Conservation (phyloP, 2,888 invertebrate species). For the Lycaena phlaeas region DNA sequence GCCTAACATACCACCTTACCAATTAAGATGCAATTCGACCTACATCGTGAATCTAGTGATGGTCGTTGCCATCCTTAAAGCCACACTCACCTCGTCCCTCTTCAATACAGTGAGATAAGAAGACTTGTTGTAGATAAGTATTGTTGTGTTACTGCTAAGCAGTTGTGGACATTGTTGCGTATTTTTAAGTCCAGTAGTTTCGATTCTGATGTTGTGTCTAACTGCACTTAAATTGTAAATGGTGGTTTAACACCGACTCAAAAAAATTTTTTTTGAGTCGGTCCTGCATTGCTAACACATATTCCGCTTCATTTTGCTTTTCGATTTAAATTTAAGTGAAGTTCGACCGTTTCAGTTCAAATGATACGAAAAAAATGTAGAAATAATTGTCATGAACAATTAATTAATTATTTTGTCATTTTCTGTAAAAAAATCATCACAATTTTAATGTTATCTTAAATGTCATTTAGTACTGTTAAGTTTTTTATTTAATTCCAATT, state of each 20-base stretch:
- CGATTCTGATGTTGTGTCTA: conserved; percentile 62
- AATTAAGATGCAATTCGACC: conserved; percentile 74
- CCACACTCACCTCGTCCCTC: conserved; percentile 64
- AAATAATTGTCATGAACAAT: neutral
- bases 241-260: conserved; percentile 50
- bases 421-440: conserved; percentile 2
- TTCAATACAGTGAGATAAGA: conserved; percentile 71
- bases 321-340: conserved; percentile 57
- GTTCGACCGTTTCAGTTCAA: conserved; percentile 62
- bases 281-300: conserved; percentile 34
- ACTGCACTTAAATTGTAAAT: conserved; percentile 70
- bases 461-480: conserved; percentile 51
- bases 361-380: conserved; percentile 11
- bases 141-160: conserved; percentile 70
- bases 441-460: conserved; percentile 1
- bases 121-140: conserved; percentile 53
- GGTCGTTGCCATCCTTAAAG: conserved; percentile 68
- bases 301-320: conserved; percentile 48
- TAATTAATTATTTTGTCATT: neutral
- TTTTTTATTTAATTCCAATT: conserved; percentile 60
- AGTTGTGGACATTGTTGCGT: conserved; percentile 67
- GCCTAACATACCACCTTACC: conserved; percentile 67
- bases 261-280: conserved; percentile 37
- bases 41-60: conserved; percentile 70
- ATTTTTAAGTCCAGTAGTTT: conserved; percentile 67